Percentiles rank a stretch among this genome's conserved stretches.
phyloP scores from a whole-genome alignment of 2,113 vertebrate species.

The Psophia crepitans region DNA sequence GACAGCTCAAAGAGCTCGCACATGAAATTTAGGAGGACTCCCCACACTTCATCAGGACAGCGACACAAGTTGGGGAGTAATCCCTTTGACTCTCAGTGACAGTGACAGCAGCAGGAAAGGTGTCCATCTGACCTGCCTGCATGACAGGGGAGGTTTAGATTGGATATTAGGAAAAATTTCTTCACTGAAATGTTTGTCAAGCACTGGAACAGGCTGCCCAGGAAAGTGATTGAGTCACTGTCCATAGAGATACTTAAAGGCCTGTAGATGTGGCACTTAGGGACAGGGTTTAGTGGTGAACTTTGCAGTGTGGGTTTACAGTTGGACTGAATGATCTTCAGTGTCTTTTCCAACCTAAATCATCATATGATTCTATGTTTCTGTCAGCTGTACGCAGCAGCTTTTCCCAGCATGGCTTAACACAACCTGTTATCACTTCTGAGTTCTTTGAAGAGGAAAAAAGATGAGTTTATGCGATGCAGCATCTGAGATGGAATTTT shows the following conservation, averaged over 20 bases:
- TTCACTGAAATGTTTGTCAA: rapidly evolving
- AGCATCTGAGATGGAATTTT: neutral
- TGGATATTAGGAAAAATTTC: neutral
- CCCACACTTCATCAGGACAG: neutral
- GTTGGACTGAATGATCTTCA: neutral
- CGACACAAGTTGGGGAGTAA: neutral
- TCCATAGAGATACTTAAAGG: neutral
- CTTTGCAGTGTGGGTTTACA: neutral
- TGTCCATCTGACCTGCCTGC: neutral
- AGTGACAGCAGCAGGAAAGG: neutral
- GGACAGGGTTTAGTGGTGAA: neutral
- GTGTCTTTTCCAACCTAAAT: neutral
- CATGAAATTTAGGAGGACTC: neutral
- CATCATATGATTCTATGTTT: neutral
- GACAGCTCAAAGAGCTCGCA: neutral
- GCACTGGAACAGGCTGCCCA: neutral
- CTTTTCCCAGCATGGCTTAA: neutral
- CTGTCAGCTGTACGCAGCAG: rapidly evolving
- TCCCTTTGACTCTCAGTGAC: rapidly evolving
- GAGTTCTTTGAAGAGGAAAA: neutral
- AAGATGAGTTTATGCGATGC: neutral
- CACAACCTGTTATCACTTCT: neutral
- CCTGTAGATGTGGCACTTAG: rapidly evolving
- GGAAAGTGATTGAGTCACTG: neutral
- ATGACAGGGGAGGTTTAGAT: neutral